Base-by-base conservation (phyloP, 2,113 vertebrate species). In the Xerus inauris region DNA sequence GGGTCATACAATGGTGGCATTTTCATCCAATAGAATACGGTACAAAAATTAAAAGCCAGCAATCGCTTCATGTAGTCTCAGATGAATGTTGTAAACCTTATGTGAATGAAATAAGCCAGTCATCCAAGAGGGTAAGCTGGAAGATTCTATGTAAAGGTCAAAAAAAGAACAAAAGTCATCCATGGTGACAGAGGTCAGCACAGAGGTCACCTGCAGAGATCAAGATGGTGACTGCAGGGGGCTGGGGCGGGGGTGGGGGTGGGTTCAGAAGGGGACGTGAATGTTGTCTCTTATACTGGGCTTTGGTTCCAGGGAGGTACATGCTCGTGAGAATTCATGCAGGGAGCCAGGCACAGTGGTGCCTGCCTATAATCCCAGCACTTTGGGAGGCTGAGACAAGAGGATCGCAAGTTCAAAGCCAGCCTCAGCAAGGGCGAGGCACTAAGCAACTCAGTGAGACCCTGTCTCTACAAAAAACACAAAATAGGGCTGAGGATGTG, bases 61-160 rank as follows among this genome's bases (percentile, higher is more conserved):
- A 42, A 5, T 11, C 1, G 7, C 54, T 77, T 67, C 19, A 0
- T 4, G 3, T 8, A 45, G 40, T 14, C 4, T 6, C 38, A 17
- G 2, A 0, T 51, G 64, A 38, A n/a, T 84, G 13, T 57, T 30
- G 59, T 35, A 20, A 40, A 6, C 20, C 4, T 62, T 38, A 32
- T 2, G 24, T 14, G 54, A 40, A 11, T 32, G 40, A 47, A 64
- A 64, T 67, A 49, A 76, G 69, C 26, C 69, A 75, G 42, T 32
- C 40, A 19, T 28, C 20, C 14, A 73, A 64, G 57, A 40, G 13
- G 30, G 11, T 17, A 24, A 6, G 13, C 24, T 32, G 69, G 64
- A 64, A 49, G 17, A 17, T 22, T 40, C 54, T 35, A 8, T 17
- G 69, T 64, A 7, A 64, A 65, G 69, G 35, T 24, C 24, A 40